A percentile compares a stretch with the other conserved stretches of the same genome.
phyloP scores from a whole-genome alignment of 2,113 vertebrate genomes.

The Himantopus leucocephalus region DNA sequence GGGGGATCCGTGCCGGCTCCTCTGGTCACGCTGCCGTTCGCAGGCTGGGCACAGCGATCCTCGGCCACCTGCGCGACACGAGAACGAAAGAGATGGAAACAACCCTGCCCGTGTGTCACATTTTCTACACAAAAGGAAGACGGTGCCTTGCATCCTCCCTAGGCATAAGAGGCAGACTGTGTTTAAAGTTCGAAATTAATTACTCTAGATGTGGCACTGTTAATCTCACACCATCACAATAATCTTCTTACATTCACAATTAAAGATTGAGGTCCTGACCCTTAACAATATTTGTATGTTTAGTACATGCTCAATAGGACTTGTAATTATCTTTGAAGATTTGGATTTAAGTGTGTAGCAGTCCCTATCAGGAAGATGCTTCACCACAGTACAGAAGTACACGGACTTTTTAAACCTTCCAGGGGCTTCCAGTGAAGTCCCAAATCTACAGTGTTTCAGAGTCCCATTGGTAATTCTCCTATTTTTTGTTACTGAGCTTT shows the following conservation, averaged over 20 bases:
- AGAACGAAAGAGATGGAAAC: fast-evolving
- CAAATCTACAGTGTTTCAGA: not conserved
- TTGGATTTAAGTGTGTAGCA: not conserved
- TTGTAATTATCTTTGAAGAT: not conserved
- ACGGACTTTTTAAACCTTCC: not conserved
- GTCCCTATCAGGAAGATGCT: not conserved
- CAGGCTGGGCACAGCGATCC: no score
- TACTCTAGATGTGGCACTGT: not conserved
- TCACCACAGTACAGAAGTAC: not conserved
- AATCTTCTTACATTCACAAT: not conserved
- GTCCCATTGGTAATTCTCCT: not conserved
- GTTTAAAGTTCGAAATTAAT: not conserved
- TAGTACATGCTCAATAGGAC: not conserved
- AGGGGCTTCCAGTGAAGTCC: not conserved
- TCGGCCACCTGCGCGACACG: fast-evolving
- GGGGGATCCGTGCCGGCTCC: fast-evolving
- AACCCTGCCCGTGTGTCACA: not conserved
- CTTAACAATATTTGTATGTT: not conserved
- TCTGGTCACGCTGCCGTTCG: fast-evolving
- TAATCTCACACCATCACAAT: not conserved
- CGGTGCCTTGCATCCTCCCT: not conserved
- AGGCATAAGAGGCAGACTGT: not conserved
- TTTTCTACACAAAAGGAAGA: not conserved
- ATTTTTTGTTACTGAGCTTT: not conserved
- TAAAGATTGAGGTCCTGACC: not conserved